Evolutionary conservation across 1,140 invertebrate genomes (phyloP), one percentile per base, ranked within the genome.

Genomic region (Atta cephalotes): DNA sequence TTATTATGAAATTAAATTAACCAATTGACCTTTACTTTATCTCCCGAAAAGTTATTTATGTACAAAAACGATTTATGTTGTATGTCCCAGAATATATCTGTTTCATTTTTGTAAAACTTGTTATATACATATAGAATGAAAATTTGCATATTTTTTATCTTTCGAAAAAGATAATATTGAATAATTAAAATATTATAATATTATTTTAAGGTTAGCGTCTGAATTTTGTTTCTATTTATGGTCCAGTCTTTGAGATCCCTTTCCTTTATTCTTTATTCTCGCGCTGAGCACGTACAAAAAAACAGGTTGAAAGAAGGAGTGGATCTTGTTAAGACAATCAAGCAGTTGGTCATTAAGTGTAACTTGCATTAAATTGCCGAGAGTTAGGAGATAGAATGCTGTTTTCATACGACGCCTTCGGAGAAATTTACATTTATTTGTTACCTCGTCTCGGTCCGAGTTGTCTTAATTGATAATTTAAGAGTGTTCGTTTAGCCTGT

Each of bases 321-420:
- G 56, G 65, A 5, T 74, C 89, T 91, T 78, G 71, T 91, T 91
- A 65, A 81, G 90, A 81, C 89, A 91, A 88, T 91, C 68, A 88
- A 91, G 78, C 79, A 51, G 58, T 51, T 84, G 45, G 72, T 88
- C 77, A 82, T 88, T 85, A 82, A 79, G 10, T 63, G 82, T 86
- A 88, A 88, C 77, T 88, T 60, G 63, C 56, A 84, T 65, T 88
- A 88, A 91, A 91, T 91, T 87, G 78, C 84, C 87, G 89, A 90
- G 89, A 91, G 78, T 91, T 91, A 66, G 76, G 63, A 81, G 88
- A 88, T 51, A 51, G 21, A 51, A 49, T 28, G 21, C 31, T 25
- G 65, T 58, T 81, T 70, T 70, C 45, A 18, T 45, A 25, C 51
- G 51, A 58, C 31, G 31, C 16, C 16, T 31, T 60, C n/a, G 10